Percentiles rank a stretch among this genome's conserved stretches.
Evolutionary conservation across 2,113 vertebrate genomes (phyloP).

Genomic region (Prunella himalayana): DNA sequence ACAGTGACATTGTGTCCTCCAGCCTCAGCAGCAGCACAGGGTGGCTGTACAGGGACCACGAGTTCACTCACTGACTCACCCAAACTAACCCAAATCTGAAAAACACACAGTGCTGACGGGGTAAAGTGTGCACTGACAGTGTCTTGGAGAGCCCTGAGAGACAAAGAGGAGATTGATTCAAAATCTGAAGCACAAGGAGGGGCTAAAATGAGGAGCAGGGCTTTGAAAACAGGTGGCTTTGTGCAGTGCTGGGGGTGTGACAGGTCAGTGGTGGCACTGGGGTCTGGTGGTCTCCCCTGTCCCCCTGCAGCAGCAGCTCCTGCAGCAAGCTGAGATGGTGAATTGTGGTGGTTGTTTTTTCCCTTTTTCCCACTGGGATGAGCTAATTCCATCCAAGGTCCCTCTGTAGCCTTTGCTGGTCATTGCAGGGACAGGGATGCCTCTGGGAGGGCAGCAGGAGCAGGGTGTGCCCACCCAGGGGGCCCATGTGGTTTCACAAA

Average conservation of each 20-base stretch:
- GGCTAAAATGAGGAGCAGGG: neutral
- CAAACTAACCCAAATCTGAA: neutral
- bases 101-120: accelerated
- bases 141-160: neutral
- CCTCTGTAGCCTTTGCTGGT: accelerated
- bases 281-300: neutral
- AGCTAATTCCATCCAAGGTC: neutral
- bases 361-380: neutral
- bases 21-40: neutral
- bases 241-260: neutral
- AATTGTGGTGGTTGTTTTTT: neutral
- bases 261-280: neutral
- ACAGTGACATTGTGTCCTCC: neutral
- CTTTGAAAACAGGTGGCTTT: neutral
- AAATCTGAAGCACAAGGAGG: neutral
- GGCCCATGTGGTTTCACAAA: neutral
- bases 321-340: neutral
- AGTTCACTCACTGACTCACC: neutral
- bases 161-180: neutral
- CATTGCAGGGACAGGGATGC: accelerated
- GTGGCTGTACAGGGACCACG: neutral
- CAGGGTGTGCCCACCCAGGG: accelerated
- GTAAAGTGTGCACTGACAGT: neutral
- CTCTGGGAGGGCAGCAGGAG: neutral
- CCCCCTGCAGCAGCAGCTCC: neutral